Conservation (phyloP, 2,888 invertebrate genomes). For the Xanthorhoe spadicearia region DNA sequence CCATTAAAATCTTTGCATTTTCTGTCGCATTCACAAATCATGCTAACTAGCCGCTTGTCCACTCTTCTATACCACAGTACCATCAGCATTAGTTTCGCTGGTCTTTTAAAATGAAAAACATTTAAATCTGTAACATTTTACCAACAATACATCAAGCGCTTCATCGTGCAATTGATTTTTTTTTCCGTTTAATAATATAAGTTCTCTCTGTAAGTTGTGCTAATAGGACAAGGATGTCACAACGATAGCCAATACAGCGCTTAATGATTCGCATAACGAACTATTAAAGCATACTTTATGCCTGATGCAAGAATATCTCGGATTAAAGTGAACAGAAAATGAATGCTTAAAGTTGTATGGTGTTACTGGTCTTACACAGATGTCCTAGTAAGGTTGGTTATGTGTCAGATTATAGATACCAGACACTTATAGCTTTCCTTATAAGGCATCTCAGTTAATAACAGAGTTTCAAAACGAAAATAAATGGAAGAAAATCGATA, state of each 20-base stretch:
- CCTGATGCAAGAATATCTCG: slow-evolving; percentile 21
- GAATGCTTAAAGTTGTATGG: slow-evolving; percentile 8
- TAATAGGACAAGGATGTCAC: slow-evolving; percentile 16
- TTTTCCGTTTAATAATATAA: neutral
- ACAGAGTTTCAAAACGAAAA: neutral
- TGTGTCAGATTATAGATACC: slow-evolving; percentile 2
- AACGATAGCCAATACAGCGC: slow-evolving; percentile 21
- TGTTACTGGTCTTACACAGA: neutral
- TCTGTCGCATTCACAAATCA: slow-evolving; percentile 54
- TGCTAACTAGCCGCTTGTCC: slow-evolving; percentile 68
- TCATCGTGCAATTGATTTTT: neutral
- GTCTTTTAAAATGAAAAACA: neutral
- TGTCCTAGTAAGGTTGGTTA: slow-evolving; percentile 9
- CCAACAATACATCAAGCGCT: neutral
- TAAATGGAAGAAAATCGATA: neutral
- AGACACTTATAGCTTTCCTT: neutral
- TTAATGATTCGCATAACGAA: slow-evolving; percentile 25
- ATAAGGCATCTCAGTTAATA: neutral
- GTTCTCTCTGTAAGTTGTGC: slow-evolving; percentile 17
- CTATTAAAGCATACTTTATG: slow-evolving; percentile 23
- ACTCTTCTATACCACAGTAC: slow-evolving; percentile 28
- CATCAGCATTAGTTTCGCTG: slow-evolving; percentile 4
- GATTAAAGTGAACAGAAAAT: slow-evolving; percentile 20
- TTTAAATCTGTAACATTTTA: neutral
- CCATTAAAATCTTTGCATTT: slow-evolving; percentile 23